Base-by-base conservation (phyloP, 2,113 vertebrate species). In the Geococcyx californianus region DNA sequence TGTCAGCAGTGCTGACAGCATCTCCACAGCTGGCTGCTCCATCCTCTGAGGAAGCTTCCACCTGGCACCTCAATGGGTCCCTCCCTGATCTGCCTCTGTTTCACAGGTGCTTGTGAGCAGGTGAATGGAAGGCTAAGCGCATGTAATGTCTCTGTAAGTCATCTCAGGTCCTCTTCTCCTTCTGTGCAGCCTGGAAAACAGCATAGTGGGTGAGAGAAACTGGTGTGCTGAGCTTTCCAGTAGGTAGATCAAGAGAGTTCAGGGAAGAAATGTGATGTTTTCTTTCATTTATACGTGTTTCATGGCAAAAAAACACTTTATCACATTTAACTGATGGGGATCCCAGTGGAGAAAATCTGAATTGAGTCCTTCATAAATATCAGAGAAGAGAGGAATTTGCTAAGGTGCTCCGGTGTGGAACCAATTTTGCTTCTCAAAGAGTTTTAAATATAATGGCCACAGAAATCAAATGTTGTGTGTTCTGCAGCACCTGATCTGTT, bases 31-130 rank as follows among this genome's bases (percentile, higher is more conserved):
- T 1, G 7, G 13, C 49, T 73, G 51, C 16, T 66, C 54, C 45
- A 10, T 56, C 45, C 89, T 42, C 55, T 45, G 44, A 17, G 44
- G 44, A 45, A 63, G 36, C 40, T 51, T 66, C 24, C 42, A 74
- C 21, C 51, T 70, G 13, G 16, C 51, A 58, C 19, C 20, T 56
- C 40, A 1, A 1, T 0, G 0, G 5, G 29, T 56, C 66, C 70
- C 86, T 73, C 64, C 66, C 16, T 5, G 26, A 68, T 29, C 29
- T 19, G 3, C 25, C 16, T 40, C 7, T 4, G 42, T 81, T 87
- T 70, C 82, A 33, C 20, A 62, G 36, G 56, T 1, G 3, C 45
- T 74, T 0, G 1, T 8, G 13, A 44, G 77, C 0, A 1, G 36
- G 10, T 47, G 45, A 78, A 31, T 40, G 51, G 40, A 79, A 33